Evolutionary conservation across 2,113 vertebrate species (phyloP).

Genomic region (Zootoca vivipara): DNA sequence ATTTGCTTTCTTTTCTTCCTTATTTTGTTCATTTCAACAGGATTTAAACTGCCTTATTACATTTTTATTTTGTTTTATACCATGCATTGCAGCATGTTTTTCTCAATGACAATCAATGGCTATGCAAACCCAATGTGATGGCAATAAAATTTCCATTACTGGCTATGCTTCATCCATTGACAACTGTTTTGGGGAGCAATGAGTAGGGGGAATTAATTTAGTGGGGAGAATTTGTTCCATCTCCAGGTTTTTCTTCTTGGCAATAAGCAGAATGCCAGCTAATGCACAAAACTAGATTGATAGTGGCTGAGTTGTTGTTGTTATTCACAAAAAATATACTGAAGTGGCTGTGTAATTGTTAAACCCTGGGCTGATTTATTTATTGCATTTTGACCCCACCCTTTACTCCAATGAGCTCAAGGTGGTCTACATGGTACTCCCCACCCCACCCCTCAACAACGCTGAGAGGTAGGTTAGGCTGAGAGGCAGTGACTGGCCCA

Average conservation of each 20-base stretch:
- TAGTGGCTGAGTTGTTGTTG: not conserved
- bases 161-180: not conserved
- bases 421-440: no score
- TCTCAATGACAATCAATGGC: not conserved
- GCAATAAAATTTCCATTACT: not conserved
- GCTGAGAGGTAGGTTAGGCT: no score
- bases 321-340: not conserved
- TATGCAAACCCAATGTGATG: not conserved
- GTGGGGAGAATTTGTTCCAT: not conserved
- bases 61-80: not conserved
- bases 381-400: no score
- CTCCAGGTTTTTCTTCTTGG: not conserved
- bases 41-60: not conserved
- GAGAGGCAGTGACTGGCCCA: no score
- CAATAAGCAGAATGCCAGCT: not conserved
- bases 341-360: not conserved
- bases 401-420: no score
- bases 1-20: not conserved
- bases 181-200: not conserved
- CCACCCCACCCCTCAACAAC: no score
- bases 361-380: not conserved
- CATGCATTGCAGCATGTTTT: not conserved
- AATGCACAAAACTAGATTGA: not conserved
- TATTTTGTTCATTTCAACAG: not conserved
- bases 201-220: not conserved